Percentiles rank a stretch among this genome's conserved stretches.
These are phyloP conservation scores for Amblyjoppa proteus DNA, from an alignment of 2,888 invertebrate genomes.

Conservation along the genomic window DNA sequence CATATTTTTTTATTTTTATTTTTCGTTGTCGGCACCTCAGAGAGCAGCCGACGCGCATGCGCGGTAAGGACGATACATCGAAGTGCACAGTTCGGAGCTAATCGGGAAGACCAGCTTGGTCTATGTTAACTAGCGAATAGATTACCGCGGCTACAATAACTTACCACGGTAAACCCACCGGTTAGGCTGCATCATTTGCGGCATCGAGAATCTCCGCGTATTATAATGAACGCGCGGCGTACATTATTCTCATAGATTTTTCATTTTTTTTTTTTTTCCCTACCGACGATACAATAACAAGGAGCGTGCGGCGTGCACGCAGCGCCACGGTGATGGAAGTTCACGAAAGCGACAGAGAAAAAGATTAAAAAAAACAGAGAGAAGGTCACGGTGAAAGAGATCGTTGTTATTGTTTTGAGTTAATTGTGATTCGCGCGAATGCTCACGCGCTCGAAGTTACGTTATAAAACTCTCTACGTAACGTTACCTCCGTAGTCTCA, in stretches of 20 bases:
- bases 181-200: background rate
- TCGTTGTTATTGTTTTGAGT: slow-evolving; percentile 61
- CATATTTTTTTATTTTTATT: slow-evolving; percentile 25
- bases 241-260: slow-evolving; percentile 40
- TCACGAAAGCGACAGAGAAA: slow-evolving; percentile 20
- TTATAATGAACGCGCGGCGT: slow-evolving; percentile 51
- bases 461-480: slow-evolving; percentile 27
- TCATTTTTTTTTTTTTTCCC: background rate
- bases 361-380: slow-evolving; percentile 37
- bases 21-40: background rate
- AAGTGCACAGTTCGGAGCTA: slow-evolving; percentile 4
- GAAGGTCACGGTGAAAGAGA: slow-evolving; percentile 60
- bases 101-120: slow-evolving; percentile 40
- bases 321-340: background rate
- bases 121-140: slow-evolving; percentile 39
- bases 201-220: background rate
- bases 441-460: slow-evolving; percentile 25
- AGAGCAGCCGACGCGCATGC: slow-evolving; percentile 24
- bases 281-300: background rate
- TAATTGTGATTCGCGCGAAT: slow-evolving; percentile 56
- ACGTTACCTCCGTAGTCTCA: slow-evolving; percentile 55
- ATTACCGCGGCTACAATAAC: slow-evolving; percentile 14
- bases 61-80: slow-evolving; percentile 40
- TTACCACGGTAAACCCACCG: slow-evolving; percentile 36
- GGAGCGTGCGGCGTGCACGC: background rate